These are phyloP conservation scores for Cercopithecus mona DNA, from an alignment of 2,113 vertebrate genomes.

Conservation along the genomic window DNA sequence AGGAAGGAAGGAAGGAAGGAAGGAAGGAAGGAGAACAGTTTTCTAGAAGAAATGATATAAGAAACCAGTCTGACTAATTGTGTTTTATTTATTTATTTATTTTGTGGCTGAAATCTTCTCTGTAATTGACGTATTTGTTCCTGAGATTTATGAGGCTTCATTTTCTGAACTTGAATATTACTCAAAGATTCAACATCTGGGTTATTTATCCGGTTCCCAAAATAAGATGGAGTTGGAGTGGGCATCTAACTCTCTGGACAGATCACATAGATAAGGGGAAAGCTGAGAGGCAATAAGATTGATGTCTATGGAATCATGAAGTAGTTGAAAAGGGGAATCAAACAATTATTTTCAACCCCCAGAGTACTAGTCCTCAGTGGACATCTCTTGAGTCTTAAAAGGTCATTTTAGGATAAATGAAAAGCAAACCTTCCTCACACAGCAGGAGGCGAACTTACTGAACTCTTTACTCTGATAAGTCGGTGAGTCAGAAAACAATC, in stretches of 20 bases:
- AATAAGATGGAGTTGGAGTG: not conserved
- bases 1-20: accelerated
- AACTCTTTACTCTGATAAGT: not conserved
- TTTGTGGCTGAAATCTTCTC: not conserved
- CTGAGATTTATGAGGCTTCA: not conserved
- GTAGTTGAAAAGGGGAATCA: not conserved
- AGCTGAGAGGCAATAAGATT: not conserved
- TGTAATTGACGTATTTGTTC: constrained; percentile 18
- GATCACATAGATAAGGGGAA: not conserved
- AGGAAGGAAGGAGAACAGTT: not conserved
- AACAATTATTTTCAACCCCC: not conserved
- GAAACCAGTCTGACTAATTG: not conserved
- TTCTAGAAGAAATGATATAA: not conserved
- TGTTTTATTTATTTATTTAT: constrained; percentile 10
- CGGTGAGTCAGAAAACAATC: not conserved
- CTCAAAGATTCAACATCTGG: not conserved
- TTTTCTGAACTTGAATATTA: not conserved
- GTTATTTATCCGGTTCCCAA: not conserved
- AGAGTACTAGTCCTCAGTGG: not conserved
- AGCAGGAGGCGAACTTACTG: not conserved
- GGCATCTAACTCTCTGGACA: not conserved
- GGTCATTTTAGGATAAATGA: constrained; percentile 4
- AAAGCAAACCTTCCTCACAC: not conserved
- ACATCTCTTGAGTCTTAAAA: not conserved
- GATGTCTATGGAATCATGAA: not conserved